Evolutionary conservation across 2,113 vertebrate genomes (phyloP), one percentile per base, ranked within the genome.

Genomic region (Otus sunia): DNA sequence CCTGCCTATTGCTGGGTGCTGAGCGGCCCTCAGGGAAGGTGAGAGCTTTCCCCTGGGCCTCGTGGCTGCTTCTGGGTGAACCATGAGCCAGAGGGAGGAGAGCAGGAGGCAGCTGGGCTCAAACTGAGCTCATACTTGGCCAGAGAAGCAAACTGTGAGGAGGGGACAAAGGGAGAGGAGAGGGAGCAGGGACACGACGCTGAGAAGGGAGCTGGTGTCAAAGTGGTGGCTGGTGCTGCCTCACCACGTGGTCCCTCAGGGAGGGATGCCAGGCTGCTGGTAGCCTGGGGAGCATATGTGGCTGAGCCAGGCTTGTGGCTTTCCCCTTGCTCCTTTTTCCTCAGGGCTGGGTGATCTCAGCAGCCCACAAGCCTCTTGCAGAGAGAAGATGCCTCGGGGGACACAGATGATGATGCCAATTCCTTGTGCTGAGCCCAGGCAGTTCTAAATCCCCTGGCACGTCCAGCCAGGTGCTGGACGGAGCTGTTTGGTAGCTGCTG

Each of bases 131-230:
- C 18, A 0, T 5, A 1, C 68, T 71, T 10, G 21, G 50, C 37
- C 60, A 50, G 45, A 74, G 56, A 20, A 36, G 25, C 15, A 50
- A 52, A 4, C n/a, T 14, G 30, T 0, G 0, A 34, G 71, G 29
- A 66, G 32, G 30, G 47, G 45, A 63, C 60, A 75, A 69, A 87
- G 39, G 55, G n/a, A 72, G 32, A 62, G 22, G 53, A 50, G 41
- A 11, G 11, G 45, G 41, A 90, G 45, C 0, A 5, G 36, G 41
- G 52, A 17, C 16, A 9, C 0, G 0, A 49, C 4, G 0, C 43
- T 36, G 39, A 68, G 73, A 55, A 45, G 15, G 13, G 55, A 30
- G 25, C 32, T 93, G 56, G 6, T 66, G 45, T 52, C 43, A 11
- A 64, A 60, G 64, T 10, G 32, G 3, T 78, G 78, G 37, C 11